phyloP scores from a whole-genome alignment of 2,797 vertebrate species.

The Aulostomus chinensis region DNA sequence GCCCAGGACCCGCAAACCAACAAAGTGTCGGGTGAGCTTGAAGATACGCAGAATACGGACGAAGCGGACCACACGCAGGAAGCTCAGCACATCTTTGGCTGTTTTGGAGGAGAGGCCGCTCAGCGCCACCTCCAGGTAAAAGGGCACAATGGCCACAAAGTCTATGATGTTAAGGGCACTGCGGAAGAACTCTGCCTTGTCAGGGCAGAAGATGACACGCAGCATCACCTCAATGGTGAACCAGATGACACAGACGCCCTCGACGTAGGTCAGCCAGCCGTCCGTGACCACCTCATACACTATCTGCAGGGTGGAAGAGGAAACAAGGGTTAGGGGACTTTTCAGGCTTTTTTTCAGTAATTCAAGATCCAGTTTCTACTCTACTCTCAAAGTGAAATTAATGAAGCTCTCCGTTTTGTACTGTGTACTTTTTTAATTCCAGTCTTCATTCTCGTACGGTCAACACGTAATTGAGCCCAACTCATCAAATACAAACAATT shows the following conservation, averaged over 20 bases:
- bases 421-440: too few species aligned
- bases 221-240: conserved; percentile 98
- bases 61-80: conserved; percentile 95
- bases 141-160: conserved; percentile 99
- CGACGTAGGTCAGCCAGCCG: conserved; percentile 96
- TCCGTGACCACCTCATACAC: conserved; percentile 92
- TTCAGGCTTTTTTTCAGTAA: too few species aligned
- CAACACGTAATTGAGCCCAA: too few species aligned
- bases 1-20: conserved; percentile 93
- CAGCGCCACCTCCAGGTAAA: conserved; percentile 97
- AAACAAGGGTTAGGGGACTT: too few species aligned
- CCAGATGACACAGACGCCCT: conserved; percentile 98
- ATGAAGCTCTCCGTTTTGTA: too few species aligned
- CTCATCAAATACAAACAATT: too few species aligned
- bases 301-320: conserved; percentile 52
- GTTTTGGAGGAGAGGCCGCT: conserved; percentile 97
- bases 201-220: conserved; percentile 96
- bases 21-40: conserved; percentile 97
- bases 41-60: conserved; percentile 98
- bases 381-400: too few species aligned
- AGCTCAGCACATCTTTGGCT: conserved; percentile 97
- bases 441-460: too few species aligned
- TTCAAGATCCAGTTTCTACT: too few species aligned
- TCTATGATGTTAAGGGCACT: conserved; percentile 98
- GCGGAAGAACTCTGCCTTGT: conserved; percentile 98